phyloP scores from a whole-genome alignment of 2,797 vertebrate genomes.

The Onychomys arenicola region DNA sequence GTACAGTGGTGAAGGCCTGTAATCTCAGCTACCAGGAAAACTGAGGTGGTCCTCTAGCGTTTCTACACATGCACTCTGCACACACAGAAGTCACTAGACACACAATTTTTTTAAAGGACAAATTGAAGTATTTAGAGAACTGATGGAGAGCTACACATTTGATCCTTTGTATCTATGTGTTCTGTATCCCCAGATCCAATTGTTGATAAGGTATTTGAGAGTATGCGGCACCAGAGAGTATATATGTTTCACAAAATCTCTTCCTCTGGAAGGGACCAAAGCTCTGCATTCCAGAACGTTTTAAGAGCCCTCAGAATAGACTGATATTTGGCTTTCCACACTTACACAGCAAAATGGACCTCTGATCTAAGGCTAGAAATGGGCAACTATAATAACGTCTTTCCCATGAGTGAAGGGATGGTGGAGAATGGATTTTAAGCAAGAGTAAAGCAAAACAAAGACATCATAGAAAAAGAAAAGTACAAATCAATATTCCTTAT shows the following conservation, averaged over 20 bases:
- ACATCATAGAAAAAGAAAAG: background rate
- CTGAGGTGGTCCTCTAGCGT: background rate
- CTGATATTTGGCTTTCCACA: background rate
- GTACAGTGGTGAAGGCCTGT: background rate
- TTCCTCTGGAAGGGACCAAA: background rate
- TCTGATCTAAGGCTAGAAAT: slow-evolving; percentile 7
- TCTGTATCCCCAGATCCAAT: background rate
- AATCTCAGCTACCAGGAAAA: background rate
- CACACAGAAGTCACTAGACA: background rate
- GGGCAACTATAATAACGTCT: background rate
- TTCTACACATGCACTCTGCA: background rate
- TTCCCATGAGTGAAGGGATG: background rate
- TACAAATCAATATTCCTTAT: background rate
- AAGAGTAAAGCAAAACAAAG: background rate
- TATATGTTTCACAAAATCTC: background rate
- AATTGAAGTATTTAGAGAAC: background rate
- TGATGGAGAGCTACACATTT: background rate
- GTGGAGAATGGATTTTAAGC: background rate
- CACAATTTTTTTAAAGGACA: background rate
- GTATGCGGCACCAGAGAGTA: background rate
- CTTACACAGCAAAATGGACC: background rate
- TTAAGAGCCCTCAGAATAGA: background rate
- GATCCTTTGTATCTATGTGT: background rate
- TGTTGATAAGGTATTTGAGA: background rate
- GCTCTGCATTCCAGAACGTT: background rate